phyloP scores from a whole-genome alignment of 2,113 vertebrate genomes.

The Otolemur garnettii region DNA sequence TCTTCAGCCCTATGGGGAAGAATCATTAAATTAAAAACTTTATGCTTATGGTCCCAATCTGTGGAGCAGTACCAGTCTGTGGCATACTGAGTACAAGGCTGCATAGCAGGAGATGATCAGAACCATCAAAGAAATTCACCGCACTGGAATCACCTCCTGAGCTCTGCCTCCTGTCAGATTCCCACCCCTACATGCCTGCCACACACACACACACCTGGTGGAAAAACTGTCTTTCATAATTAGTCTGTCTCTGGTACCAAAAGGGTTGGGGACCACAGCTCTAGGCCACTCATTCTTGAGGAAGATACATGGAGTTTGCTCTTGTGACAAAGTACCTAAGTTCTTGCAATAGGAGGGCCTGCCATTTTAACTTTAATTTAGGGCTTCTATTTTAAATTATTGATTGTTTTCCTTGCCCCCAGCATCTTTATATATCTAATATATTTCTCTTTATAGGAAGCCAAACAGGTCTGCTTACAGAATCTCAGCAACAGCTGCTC shows the following conservation, averaged over 20 bases:
- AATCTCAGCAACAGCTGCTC: neutral
- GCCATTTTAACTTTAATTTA: constrained; percentile 46
- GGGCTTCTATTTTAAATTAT: constrained; percentile 51
- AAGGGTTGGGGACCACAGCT: no score
- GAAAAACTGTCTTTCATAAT: no score
- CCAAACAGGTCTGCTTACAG: neutral
- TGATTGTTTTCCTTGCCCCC: neutral
- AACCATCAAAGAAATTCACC: no score
- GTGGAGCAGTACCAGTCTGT: no score
- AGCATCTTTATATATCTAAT: constrained; percentile 9
- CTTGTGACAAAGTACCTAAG: constrained; percentile 38
- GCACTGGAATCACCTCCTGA: no score
- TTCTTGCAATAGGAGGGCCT: neutral
- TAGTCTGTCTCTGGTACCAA: no score
- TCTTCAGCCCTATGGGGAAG: neutral
- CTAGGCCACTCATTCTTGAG: neutral
- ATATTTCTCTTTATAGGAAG: neutral
- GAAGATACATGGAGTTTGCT: constrained; percentile 40
- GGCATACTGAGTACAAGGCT: no score
- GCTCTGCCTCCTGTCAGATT: no score
- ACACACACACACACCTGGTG: no score
- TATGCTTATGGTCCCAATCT: neutral
- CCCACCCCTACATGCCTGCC: no score
- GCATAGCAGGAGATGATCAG: no score
- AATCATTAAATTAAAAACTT: constrained; percentile 40